Percentiles rank a stretch among this genome's conserved stretches.
These are phyloP conservation scores for Solea senegalensis DNA, from an alignment of 2,113 vertebrate species.

Conservation along the genomic window DNA sequence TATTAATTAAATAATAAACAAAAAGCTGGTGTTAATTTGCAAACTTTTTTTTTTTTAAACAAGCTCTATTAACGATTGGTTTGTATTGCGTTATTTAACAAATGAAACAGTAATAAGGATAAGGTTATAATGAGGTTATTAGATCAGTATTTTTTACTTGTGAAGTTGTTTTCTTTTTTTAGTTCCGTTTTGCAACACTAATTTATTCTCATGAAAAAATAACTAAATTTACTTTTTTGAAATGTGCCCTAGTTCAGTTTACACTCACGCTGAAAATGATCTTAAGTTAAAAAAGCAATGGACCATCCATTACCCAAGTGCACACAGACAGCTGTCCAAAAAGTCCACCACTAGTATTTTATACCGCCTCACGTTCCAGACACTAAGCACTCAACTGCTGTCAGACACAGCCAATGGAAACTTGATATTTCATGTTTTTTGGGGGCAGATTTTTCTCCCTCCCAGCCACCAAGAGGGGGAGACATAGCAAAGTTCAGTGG, in stretches of 20 bases:
- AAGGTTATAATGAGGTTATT: no score
- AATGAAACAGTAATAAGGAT: no score
- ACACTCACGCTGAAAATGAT: slow-evolving; percentile 28
- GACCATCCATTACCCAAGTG: slow-evolving; percentile 27
- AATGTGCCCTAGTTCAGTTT: slow-evolving; percentile 32
- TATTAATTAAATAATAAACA: no score
- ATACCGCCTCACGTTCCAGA: slow-evolving; percentile 55
- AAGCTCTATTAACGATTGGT: no score
- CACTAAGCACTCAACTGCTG: slow-evolving; percentile 58
- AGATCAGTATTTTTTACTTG: background rate
- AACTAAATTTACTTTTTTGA: slow-evolving; percentile 36
- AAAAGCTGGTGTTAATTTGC: no score
- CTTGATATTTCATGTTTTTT: slow-evolving; percentile 55
- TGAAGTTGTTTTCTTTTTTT: slow-evolving; percentile 1
- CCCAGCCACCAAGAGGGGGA: slow-evolving; percentile 71
- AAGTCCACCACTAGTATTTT: slow-evolving; percentile 34
- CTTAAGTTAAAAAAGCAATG: slow-evolving; percentile 4
- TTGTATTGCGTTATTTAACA: no score
- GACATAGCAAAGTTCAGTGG: slow-evolving; percentile 53
- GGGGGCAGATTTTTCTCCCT: slow-evolving; percentile 38
- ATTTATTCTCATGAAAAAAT: slow-evolving; percentile 21
- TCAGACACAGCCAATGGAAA: slow-evolving; percentile 58
- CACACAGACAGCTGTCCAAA: slow-evolving; percentile 40
- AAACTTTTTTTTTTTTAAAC: no score
- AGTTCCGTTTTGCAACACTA: slow-evolving; percentile 15